Conservation (phyloP, 2,113 vertebrate species). For the Nestor notabilis region DNA sequence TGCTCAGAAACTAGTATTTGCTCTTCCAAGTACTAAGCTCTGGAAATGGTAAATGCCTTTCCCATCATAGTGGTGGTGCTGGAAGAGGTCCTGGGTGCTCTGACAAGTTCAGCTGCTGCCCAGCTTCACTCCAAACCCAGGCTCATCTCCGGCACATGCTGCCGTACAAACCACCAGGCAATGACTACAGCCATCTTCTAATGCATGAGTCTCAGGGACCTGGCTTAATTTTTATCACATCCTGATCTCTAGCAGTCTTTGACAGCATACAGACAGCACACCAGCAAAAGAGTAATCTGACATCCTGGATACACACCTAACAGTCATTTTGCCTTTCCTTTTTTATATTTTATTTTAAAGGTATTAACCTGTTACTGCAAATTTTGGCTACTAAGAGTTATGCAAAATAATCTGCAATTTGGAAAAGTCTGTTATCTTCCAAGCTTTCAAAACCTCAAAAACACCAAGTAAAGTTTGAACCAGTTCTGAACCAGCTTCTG, state of each 20-base stretch:
- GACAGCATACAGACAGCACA: neutral
- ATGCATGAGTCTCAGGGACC: fast-evolving
- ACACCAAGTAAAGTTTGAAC: neutral
- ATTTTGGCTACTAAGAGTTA: neutral
- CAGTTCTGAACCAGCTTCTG: neutral
- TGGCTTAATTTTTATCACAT: neutral
- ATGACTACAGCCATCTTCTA: neutral
- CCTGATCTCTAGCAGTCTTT: neutral
- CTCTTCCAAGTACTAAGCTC: neutral
- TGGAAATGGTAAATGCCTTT: fast-evolving
- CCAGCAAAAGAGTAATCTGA: neutral
- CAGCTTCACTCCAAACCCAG: neutral
- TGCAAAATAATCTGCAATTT: neutral
- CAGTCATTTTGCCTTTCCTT: neutral
- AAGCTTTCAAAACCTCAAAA: neutral
- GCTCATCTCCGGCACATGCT: neutral
- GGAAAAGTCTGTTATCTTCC: fast-evolving
- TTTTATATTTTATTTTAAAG: neutral
- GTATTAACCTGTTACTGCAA: neutral
- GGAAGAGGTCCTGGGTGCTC: neutral
- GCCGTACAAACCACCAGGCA: fast-evolving
- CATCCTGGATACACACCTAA: fast-evolving
- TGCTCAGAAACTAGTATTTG: neutral
- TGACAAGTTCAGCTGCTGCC: neutral
- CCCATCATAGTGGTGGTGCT: neutral